Conservation (phyloP, 2,888 invertebrate species). For the Stegana nigrithorax region DNA sequence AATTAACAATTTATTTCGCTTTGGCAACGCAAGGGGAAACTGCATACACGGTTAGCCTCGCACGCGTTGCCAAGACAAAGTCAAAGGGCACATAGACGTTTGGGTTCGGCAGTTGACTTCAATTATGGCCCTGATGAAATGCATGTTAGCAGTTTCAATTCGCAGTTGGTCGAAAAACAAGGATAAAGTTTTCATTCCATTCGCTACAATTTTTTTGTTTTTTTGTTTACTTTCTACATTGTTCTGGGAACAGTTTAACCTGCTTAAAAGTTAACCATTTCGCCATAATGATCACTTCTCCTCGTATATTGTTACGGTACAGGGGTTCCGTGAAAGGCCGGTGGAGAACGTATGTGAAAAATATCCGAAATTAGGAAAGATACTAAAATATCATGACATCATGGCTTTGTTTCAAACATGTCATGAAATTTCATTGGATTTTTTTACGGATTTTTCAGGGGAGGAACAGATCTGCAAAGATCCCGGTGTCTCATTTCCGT, state of each 20-base stretch:
- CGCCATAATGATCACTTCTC: no score
- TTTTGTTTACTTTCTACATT: constrained; percentile 21
- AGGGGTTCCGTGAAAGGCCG: no score
- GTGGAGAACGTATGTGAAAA: no score
- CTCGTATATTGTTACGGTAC: no score
- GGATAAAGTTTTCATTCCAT: constrained; percentile 34
- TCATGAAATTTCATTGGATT: no score
- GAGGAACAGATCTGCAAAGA: no score
- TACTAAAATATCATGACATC: no score
- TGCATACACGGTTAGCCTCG: background rate
- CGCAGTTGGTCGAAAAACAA: constrained; percentile 35
- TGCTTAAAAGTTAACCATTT: constrained; percentile 6
- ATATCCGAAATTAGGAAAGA: no score
- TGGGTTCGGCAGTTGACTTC: background rate
- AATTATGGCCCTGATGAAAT: constrained; percentile 1
- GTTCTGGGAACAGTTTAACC: background rate
- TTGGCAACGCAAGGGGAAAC: background rate
- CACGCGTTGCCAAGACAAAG: constrained; percentile 4
- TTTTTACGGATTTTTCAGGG: no score
- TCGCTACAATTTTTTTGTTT: background rate
- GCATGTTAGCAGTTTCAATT: background rate
- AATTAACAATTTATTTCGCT: constrained; percentile 46
- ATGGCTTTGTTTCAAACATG: no score
- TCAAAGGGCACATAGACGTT: background rate
- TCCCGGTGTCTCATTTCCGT: no score